Conservation (phyloP, 2,797 vertebrate genomes). For the Onychomys arenicola region DNA sequence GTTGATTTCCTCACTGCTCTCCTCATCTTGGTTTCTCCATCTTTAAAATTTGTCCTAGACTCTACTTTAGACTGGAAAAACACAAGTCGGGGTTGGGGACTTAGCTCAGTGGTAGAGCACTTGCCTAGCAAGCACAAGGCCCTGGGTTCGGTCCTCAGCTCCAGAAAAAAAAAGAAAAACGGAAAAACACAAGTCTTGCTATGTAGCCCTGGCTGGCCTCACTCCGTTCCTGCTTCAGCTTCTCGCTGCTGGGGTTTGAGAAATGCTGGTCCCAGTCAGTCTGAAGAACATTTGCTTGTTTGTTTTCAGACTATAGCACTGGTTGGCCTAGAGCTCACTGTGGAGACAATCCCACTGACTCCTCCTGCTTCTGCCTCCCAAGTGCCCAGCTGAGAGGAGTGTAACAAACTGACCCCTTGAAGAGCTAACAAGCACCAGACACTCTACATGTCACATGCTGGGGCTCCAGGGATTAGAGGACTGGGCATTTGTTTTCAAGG, state of each 20-base stretch:
- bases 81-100: too few species aligned
- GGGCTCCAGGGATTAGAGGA: background rate
- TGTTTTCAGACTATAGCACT: background rate
- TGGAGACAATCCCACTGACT: background rate
- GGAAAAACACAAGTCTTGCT: background rate
- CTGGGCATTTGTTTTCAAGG: background rate
- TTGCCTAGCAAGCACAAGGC: too few species aligned
- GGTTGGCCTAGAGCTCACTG: background rate
- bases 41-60: slow-evolving; percentile 10
- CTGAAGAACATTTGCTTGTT: background rate
- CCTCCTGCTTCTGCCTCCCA: background rate
- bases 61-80: background rate
- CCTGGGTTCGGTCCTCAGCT: too few species aligned
- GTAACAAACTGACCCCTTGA: background rate
- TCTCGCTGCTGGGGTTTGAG: background rate
- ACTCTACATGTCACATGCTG: background rate
- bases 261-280: too few species aligned
- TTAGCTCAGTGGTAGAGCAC: too few species aligned
- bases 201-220: background rate
- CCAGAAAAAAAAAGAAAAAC: too few species aligned
- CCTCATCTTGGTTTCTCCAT: background rate
- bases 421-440: background rate
- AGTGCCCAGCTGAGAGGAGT: background rate
- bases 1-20: background rate
- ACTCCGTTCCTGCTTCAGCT: background rate